Conservation (phyloP, 2,888 invertebrate genomes). For the Phymatocera aterrima region DNA sequence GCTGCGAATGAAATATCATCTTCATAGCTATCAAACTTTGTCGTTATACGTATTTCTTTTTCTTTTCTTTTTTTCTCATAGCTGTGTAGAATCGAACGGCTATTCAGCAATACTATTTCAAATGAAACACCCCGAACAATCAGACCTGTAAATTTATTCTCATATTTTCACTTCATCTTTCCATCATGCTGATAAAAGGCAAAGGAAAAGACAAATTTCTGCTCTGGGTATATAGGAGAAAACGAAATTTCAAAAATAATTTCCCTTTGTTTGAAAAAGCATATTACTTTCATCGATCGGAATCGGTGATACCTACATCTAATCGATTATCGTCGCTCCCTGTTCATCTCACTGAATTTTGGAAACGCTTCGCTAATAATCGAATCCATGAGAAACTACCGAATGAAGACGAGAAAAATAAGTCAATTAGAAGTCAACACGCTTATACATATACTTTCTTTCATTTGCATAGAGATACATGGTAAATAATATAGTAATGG, state of each 20-base stretch:
- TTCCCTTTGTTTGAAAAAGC: neutral
- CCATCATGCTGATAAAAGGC: no score
- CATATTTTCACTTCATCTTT: no score
- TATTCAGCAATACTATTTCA: no score
- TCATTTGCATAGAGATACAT: neutral
- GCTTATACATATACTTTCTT: conserved; percentile 32
- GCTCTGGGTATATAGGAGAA: neutral
- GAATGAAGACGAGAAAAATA: no score
- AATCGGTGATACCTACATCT: neutral
- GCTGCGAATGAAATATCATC: no score
- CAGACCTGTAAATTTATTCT: no score
- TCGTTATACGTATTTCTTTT: no score
- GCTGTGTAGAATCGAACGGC: no score
- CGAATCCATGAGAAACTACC: neutral
- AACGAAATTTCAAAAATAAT: neutral
- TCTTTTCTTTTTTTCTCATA: no score
- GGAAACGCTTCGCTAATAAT: neutral
- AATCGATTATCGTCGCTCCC: neutral
- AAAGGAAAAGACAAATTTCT: neutral
- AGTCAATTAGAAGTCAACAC: neutral
- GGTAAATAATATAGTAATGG: neutral
- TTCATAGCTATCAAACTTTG: no score
- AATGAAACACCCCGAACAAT: no score
- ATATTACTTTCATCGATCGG: neutral
- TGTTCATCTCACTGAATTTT: neutral